Evolutionary conservation across 2,888 invertebrate genomes (phyloP).

Genomic region (Strigamia crassipes): DNA sequence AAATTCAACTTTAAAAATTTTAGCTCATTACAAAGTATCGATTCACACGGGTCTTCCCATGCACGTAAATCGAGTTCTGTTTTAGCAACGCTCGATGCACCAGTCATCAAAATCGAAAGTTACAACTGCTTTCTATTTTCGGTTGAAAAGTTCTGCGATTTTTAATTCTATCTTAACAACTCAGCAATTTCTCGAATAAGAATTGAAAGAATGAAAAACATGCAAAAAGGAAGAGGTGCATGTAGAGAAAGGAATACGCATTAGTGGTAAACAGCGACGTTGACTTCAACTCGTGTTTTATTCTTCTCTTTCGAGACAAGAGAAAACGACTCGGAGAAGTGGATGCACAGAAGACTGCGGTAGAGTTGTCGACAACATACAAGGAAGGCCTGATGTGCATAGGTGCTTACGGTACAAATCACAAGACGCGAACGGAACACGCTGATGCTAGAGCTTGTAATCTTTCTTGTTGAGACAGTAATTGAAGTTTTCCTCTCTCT

Average conservation of each 20-base stretch:
- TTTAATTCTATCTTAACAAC: background rate
- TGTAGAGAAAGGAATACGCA: background rate
- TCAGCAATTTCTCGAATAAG: background rate
- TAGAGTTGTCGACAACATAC: background rate
- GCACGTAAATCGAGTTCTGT: too few species aligned
- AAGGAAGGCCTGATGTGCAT: background rate
- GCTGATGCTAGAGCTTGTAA: conserved; percentile 11
- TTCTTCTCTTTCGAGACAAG: background rate
- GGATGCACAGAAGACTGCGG: background rate
- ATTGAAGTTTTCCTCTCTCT: conserved; percentile 31
- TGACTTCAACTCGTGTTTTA: background rate
- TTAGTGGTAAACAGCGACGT: conserved; percentile 23
- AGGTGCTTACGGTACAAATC: conserved; percentile 31
- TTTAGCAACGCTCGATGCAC: too few species aligned
- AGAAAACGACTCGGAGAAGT: background rate
- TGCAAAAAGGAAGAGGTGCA: background rate
- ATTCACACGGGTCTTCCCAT: too few species aligned
- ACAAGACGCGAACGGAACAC: conserved; percentile 6
- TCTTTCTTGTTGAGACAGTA: conserved; percentile 37
- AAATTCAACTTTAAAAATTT: too few species aligned
- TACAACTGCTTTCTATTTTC: too few species aligned
- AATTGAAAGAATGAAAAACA: background rate
- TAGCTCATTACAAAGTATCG: too few species aligned
- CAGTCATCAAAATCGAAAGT: too few species aligned
- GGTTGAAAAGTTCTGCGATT: too few species aligned